phyloP scores from a whole-genome alignment of 1,140 invertebrate genomes.

The Hormaphis cornu region DNA sequence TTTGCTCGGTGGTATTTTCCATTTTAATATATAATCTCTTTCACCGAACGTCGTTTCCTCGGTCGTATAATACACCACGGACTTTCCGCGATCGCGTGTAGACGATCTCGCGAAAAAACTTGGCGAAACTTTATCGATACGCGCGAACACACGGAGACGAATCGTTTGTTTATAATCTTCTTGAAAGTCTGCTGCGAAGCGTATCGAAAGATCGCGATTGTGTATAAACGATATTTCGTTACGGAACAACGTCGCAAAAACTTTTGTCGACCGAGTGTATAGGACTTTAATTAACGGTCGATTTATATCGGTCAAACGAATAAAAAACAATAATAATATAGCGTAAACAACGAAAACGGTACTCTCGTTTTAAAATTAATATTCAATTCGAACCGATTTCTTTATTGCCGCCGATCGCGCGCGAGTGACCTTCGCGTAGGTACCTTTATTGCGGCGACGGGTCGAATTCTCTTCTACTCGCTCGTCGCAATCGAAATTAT shows the following conservation, averaged over 20 bases:
- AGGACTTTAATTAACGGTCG: not conserved
- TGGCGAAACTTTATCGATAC: not conserved
- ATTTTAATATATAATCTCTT: too few relatives aligned
- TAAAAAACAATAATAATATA: not conserved
- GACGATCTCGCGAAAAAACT: too few relatives aligned
- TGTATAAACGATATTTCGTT: too few relatives aligned
- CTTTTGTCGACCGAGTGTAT: too few relatives aligned
- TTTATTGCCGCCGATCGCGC: not conserved
- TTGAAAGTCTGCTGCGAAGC: not conserved
- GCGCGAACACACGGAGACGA: not conserved
- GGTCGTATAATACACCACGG: too few relatives aligned
- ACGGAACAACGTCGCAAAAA: not conserved
- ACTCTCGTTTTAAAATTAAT: not conserved
- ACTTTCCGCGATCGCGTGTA: too few relatives aligned
- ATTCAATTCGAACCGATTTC: not conserved
- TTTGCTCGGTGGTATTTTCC: too few relatives aligned
- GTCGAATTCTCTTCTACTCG: too few relatives aligned
- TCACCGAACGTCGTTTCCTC: too few relatives aligned
- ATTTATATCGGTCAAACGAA: not conserved
- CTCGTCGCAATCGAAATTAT: too few relatives aligned
- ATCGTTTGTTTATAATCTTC: not conserved
- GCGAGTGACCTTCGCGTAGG: not conserved
- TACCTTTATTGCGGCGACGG: too few relatives aligned
- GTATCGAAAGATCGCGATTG: not conserved
- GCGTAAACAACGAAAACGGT: not conserved